Evolutionary conservation across 2,888 invertebrate species (phyloP), one percentile per base, ranked within the genome.

Genomic region (Neelides folsomi): DNA sequence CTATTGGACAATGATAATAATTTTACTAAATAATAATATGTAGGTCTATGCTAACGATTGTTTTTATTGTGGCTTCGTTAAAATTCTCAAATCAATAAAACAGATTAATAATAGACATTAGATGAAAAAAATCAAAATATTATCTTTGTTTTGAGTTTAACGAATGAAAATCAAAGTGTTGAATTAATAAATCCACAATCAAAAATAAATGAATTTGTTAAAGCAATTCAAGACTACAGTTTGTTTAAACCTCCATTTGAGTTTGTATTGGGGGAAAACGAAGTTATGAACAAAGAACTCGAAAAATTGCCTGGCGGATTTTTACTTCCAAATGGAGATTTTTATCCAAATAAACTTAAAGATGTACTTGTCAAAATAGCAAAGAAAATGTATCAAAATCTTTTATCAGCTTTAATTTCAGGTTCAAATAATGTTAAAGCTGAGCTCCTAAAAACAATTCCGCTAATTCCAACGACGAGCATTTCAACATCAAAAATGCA

Each of bases 261-360:
- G 9, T 36, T 57, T 2, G 45, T 42, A 9, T 54, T 57, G 0
- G 57, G 51, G 1, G 57, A 57, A 38, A 57, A 57, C 34, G 53
- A 52, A 38, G 16, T 49, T 2, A 49, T 39, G 10, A 46, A 38
- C 2, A 8, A 27, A 1, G 43, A 42, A 1, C 41, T 57, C 1
- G 47, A 37, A 1, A 53, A 36, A 1, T 4, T 56, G 8, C 55
- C 55, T 38, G 58, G 57, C 0, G 52, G 51, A 19, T 45, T n/a
- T 16, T 46, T 51, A 2, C 38, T 58, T 5, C 58, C 58, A 10
- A 56, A 54, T 45, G 51, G 51, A 12, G 58, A 56, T 8, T 50
- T 49, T 20, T 58, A 58, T 35, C 55, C 58, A 1, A 54, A 49
- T 44, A 58, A 58, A 40, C 34, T 58, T 5, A 54, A 54, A 27